A percentile compares a stretch with the other conserved stretches of the same genome.
phyloP scores from a whole-genome alignment of 2,888 invertebrate species.

The Ochropleura leucogaster region DNA sequence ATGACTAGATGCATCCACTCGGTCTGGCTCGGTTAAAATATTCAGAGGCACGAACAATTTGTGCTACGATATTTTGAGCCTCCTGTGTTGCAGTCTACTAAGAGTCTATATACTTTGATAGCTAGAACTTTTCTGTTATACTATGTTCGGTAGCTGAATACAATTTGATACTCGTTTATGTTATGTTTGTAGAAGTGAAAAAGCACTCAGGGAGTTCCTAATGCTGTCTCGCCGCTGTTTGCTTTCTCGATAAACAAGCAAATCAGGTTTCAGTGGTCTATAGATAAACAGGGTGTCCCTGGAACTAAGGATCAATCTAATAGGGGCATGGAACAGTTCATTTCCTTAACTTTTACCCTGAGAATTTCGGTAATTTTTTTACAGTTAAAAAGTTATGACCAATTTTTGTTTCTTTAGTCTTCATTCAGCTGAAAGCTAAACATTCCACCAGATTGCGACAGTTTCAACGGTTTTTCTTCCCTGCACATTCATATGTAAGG shows the following conservation, averaged over 20 bases:
- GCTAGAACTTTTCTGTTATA: slow-evolving; percentile 2
- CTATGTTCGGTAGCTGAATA: slow-evolving; percentile 35
- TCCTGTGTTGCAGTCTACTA: neutral
- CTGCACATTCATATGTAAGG: too few relatives aligned
- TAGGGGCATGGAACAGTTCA: too few relatives aligned
- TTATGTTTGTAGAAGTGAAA: slow-evolving; percentile 70
- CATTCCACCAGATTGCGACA: too few relatives aligned
- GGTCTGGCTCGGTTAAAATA: slow-evolving; percentile 63
- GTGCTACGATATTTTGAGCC: slow-evolving; percentile 27
- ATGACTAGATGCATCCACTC: slow-evolving; percentile 54
- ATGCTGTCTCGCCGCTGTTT: slow-evolving; percentile 62
- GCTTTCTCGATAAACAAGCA: slow-evolving; percentile 64
- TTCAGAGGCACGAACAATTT: slow-evolving; percentile 67
- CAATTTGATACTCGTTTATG: slow-evolving; percentile 68
- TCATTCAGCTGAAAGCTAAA: too few relatives aligned
- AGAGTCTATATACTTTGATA: slow-evolving; percentile 10
- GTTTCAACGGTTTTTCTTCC: too few relatives aligned
- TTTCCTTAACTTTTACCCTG: too few relatives aligned
- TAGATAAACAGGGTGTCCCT: neutral
- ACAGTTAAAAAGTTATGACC: too few relatives aligned
- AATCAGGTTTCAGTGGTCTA: slow-evolving; percentile 70
- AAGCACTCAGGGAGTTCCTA: slow-evolving; percentile 68
- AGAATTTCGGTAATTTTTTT: too few relatives aligned
- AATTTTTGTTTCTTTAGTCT: too few relatives aligned
- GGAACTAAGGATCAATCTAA: too few relatives aligned